phyloP scores from a whole-genome alignment of 2,797 vertebrate genomes.

The Corythornis leucogaster region DNA sequence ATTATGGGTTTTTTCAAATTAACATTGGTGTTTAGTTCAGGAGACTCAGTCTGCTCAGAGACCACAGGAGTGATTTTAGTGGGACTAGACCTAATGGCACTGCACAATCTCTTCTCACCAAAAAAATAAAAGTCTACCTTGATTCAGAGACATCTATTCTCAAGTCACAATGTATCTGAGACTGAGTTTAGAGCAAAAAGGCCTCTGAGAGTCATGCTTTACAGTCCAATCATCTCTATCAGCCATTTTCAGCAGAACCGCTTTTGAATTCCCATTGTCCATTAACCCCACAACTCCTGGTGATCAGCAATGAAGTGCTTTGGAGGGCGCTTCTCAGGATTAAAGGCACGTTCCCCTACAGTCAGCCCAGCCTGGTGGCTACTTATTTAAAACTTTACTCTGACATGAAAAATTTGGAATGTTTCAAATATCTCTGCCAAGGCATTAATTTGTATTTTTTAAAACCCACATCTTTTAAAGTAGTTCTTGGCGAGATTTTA shows the following conservation, averaged over 20 bases:
- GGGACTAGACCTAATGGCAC: neutral
- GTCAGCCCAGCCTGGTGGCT: neutral
- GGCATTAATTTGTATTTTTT: constrained; percentile 51
- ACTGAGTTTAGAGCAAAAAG: neutral
- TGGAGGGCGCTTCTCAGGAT: neutral
- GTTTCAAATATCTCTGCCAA: neutral
- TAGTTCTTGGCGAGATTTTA: constrained; percentile 7
- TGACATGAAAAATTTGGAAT: neutral
- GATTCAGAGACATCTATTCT: neutral
- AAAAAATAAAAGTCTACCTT: neutral
- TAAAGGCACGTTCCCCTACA: neutral
- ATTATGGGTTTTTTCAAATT: neutral
- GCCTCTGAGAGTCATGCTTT: neutral
- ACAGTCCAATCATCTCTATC: neutral
- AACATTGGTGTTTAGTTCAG: neutral
- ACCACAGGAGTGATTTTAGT: neutral
- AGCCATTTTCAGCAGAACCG: constrained; percentile 11
- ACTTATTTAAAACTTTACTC: constrained; percentile 3
- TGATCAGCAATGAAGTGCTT: neutral
- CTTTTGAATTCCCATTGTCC: neutral
- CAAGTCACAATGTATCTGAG: neutral
- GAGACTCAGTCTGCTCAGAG: neutral
- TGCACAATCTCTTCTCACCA: neutral
- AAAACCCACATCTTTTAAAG: neutral
- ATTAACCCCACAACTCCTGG: neutral